A percentile compares a stretch with the other conserved stretches of the same genome.
These are phyloP conservation scores for Epicauta chinensis DNA, from an alignment of 1,140 invertebrate genomes.

Conservation along the genomic window DNA sequence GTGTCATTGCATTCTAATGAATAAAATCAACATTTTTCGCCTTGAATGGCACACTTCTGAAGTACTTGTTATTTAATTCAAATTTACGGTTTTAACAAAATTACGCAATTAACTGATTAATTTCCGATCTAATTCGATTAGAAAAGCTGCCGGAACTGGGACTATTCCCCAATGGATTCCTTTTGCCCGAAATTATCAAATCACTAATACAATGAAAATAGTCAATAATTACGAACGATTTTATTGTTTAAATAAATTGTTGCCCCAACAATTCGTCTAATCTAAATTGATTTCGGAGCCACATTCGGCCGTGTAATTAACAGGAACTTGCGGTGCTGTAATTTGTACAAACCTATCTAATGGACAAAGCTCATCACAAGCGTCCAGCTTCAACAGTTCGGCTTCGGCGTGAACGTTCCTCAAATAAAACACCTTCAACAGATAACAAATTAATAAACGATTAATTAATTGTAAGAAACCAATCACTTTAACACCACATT, in stretches of 20 bases:
- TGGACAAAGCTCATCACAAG: constrained; percentile 23
- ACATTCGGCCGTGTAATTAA: constrained; percentile 32
- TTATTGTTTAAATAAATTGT: too few species aligned
- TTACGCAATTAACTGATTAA: too few species aligned
- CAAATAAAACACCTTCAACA: constrained; percentile 24
- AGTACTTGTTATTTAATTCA: too few species aligned
- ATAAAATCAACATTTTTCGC: too few species aligned
- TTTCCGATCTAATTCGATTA: too few species aligned
- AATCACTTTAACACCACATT: background rate
- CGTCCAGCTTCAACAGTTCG: constrained; percentile 19
- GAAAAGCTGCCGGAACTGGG: too few species aligned
- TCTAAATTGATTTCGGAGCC: constrained; percentile 21
- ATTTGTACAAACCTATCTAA: constrained; percentile 23
- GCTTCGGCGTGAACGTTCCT: constrained; percentile 20
- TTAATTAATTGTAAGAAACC: background rate
- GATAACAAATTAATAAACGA: background rate
- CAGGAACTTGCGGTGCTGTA: constrained; percentile 21
- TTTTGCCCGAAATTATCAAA: too few species aligned
- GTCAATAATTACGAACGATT: background rate
- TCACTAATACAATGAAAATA: background rate
- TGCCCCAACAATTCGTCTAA: too few species aligned
- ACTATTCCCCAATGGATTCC: too few species aligned
- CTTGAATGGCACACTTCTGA: too few species aligned
- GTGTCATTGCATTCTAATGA: too few species aligned
- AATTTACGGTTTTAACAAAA: too few species aligned